Evolutionary conservation across 2,797 vertebrate genomes (phyloP).

Genomic region (Manis pentadactyla): DNA sequence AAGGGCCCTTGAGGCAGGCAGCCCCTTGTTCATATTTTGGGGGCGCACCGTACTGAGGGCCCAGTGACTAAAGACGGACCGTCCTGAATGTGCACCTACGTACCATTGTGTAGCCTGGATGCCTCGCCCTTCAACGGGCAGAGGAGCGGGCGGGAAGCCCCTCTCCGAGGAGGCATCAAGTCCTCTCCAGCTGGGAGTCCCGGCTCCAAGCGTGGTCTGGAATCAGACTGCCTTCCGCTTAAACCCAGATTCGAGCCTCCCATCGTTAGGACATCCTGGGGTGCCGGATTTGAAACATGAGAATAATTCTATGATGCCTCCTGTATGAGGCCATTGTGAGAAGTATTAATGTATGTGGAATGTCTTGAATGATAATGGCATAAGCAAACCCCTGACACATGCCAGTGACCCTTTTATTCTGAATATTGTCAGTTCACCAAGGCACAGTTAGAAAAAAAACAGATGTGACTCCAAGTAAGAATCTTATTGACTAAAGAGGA

Average conservation of each 20-base stretch:
- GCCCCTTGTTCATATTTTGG: fast-evolving
- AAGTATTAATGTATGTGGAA: fast-evolving
- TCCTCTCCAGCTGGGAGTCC: fast-evolving
- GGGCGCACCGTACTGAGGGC: fast-evolving
- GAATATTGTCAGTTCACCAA: background rate
- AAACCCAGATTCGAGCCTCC: too few species aligned
- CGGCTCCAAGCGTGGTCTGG: fast-evolving
- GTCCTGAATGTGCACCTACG: fast-evolving
- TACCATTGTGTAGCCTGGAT: fast-evolving
- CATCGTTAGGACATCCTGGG: background rate
- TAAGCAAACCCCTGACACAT: fast-evolving
- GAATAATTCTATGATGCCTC: fast-evolving
- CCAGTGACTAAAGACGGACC: too few species aligned
- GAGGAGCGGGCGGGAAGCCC: fast-evolving
- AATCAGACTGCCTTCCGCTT: fast-evolving
- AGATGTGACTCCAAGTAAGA: background rate
- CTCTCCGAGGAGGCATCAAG: fast-evolving
- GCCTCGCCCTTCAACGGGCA: fast-evolving
- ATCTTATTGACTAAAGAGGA: too few species aligned
- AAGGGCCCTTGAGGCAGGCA: background rate
- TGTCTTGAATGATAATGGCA: background rate
- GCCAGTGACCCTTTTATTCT: fast-evolving
- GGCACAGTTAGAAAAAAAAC: background rate
- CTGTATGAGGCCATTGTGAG: fast-evolving
- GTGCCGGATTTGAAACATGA: background rate